These are phyloP conservation scores for Nomada hirtipes DNA, from an alignment of 2,888 invertebrate species.

Conservation along the genomic window DNA sequence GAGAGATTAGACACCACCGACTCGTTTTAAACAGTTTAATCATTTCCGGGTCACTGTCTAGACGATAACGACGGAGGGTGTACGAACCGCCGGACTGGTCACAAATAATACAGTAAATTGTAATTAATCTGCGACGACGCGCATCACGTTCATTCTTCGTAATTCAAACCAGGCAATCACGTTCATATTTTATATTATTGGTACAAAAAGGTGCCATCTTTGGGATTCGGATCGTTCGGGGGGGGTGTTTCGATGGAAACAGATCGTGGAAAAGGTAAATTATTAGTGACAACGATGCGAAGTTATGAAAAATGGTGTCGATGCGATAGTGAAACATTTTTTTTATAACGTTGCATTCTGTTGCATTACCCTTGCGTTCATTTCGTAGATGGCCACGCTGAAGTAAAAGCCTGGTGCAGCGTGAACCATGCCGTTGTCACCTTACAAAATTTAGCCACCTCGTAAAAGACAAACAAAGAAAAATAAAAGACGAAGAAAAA, in stretches of 20 bases:
- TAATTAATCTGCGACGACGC: slow-evolving; percentile 32
- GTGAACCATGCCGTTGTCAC: slow-evolving; percentile 20
- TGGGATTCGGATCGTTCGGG: slow-evolving; percentile 19
- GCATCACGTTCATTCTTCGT: slow-evolving; percentile 57
- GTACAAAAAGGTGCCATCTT: slow-evolving; percentile 22
- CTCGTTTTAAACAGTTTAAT: slow-evolving; percentile 5
- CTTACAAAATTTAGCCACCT: neutral
- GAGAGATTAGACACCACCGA: neutral
- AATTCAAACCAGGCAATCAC: slow-evolving; percentile 60
- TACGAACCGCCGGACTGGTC: slow-evolving; percentile 40
- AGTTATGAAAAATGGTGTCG: neutral
- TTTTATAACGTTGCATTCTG: neutral
- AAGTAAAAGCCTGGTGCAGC: slow-evolving; percentile 24
- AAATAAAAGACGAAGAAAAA: neutral
- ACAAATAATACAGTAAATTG: slow-evolving; percentile 32
- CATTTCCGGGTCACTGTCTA: slow-evolving; percentile 18
- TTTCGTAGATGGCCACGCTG: neutral
- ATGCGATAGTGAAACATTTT: slow-evolving; percentile 1
- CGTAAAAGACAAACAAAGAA: neutral
- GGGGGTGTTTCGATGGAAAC: slow-evolving; percentile 7
- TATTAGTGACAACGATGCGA: neutral
- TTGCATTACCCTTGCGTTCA: neutral
- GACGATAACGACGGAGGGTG: neutral
- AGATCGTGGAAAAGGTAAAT: neutral
- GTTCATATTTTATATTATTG: slow-evolving; percentile 59